Evolutionary conservation across 2,888 invertebrate genomes (phyloP), one percentile per base, ranked within the genome.

Genomic region (Parelbella ahira): DNA sequence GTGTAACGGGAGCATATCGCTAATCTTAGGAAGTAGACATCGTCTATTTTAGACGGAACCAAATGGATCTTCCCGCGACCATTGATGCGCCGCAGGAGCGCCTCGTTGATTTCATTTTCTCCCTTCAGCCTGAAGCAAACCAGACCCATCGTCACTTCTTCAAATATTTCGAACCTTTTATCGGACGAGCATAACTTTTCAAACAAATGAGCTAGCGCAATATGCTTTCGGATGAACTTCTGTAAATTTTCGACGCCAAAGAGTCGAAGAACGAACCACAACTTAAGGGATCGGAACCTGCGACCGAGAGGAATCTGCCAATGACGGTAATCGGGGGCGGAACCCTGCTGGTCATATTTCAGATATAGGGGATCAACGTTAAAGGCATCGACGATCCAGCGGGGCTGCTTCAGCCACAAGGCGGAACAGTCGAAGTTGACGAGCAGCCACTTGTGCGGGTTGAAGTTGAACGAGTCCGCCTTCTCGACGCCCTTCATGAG

Each of bases 381-480:
- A 76, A 99, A 96, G 0, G 99, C 98, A 60, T 97, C 94, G 0
- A 98, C 94, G 39, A 99, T 91, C 89, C 95, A 94, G 32, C 93
- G 91, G 49, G 96, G 95, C 64, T 96, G 92, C 63, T 95, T 96
- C 2, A 96, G 87, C 99, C 99, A 99, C 95, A 99, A 94, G 0
- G 98, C 93, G 5, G 99, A 99, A 70, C 99, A 99, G 78, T 99
- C 99, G 61, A 99, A 99, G 77, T 97, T 99, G n/a, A 99, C 97
- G 54, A 99, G 79, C 91, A 99, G 88, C 99, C 99, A 99, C 81
- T 99, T 99, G 79, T 99, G 99, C 0, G 99, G 99, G 73, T 99
- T 99, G 68, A 99, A 98, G 78, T 99, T 98, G 75, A 99, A 98
- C 0, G 98, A 99, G 64, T 97, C 95, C 0, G 97, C 98, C 45